phyloP scores from a whole-genome alignment of 1,140 invertebrate species.

The Camponotus pennsylvanicus region DNA sequence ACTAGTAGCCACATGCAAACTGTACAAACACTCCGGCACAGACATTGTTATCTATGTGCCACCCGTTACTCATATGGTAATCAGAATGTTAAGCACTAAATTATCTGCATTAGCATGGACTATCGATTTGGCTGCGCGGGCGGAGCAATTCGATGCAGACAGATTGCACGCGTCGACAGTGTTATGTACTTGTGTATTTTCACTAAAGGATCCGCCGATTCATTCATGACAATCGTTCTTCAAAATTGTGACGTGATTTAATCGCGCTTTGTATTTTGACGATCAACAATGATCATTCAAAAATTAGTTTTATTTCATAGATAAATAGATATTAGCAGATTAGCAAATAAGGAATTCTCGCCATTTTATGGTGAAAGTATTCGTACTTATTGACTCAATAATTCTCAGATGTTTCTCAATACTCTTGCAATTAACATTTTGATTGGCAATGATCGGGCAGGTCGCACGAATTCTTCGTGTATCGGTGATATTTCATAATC shows the following conservation, averaged over 20 bases:
- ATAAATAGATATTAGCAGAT: neutral
- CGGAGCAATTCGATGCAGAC: slow-evolving; percentile 62
- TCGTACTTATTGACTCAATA: slow-evolving; percentile 2
- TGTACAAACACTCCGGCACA: slow-evolving; percentile 47
- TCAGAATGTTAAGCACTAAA: slow-evolving; percentile 75
- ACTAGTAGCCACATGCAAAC: neutral
- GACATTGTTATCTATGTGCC: slow-evolving; percentile 69
- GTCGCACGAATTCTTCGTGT: neutral
- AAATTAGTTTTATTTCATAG: slow-evolving; percentile 24
- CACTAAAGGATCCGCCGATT: neutral
- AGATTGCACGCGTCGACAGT: slow-evolving; percentile 34
- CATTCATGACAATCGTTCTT: neutral
- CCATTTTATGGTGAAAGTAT: slow-evolving; percentile 42
- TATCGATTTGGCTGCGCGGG: slow-evolving; percentile 69
- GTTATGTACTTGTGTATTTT: slow-evolving; percentile 37
- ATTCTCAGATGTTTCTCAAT: slow-evolving; percentile 35
- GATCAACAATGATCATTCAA: neutral
- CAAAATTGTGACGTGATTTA: neutral
- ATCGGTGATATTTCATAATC: slow-evolving; percentile 43
- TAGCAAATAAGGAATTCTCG: slow-evolving; percentile 30
- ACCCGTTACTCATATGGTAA: slow-evolving; percentile 74
- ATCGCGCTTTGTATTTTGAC: neutral
- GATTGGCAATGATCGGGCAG: slow-evolving; percentile 21
- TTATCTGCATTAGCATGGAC: slow-evolving; percentile 73
- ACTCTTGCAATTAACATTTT: slow-evolving; percentile 15